phyloP scores from a whole-genome alignment of 2,888 invertebrate genomes.

The Eurytoma californica region DNA sequence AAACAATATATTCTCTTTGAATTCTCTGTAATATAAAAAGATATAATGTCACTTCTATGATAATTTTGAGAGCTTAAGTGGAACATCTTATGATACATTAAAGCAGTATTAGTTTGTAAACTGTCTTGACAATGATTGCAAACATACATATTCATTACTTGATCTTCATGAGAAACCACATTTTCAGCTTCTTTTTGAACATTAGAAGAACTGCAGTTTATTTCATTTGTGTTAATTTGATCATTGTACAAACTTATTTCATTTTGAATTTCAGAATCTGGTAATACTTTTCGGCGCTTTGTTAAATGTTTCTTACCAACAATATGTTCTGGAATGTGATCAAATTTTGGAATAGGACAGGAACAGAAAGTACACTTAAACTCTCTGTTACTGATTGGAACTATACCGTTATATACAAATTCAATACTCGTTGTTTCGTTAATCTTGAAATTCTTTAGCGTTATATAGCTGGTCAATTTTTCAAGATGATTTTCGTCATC shows the following conservation, averaged over 20 bases:
- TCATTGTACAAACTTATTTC: slow-evolving; percentile 3
- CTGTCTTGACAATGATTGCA: slow-evolving; percentile 43
- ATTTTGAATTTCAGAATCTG: neutral
- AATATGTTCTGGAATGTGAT: slow-evolving; percentile 44
- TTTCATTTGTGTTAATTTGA: neutral
- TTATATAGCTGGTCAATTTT: neutral
- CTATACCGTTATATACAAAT: slow-evolving; percentile 42
- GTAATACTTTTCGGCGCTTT: slow-evolving; percentile 22
- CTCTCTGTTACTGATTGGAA: slow-evolving; percentile 26
- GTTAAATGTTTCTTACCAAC: slow-evolving; percentile 42
- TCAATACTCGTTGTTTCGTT: slow-evolving; percentile 27
- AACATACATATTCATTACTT: neutral
- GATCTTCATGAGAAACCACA: neutral
- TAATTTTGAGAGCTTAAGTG: slow-evolving; percentile 47
- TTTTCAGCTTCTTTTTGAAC: slow-evolving; percentile 5
- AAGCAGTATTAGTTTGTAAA: slow-evolving; percentile 33
- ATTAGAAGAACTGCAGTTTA: neutral
- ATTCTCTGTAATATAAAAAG: slow-evolving; percentile 43
- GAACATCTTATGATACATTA: slow-evolving; percentile 50
- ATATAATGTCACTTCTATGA: slow-evolving; percentile 42
- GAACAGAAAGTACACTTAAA: slow-evolving; percentile 43
- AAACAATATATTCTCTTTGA: slow-evolving; percentile 46
- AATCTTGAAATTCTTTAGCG: slow-evolving; percentile 14
- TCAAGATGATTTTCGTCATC: slow-evolving; percentile 26
- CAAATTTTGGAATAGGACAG: slow-evolving; percentile 33